These are phyloP conservation scores for Phainopepla nitens DNA, from an alignment of 2,113 vertebrate genomes.

Conservation along the genomic window DNA sequence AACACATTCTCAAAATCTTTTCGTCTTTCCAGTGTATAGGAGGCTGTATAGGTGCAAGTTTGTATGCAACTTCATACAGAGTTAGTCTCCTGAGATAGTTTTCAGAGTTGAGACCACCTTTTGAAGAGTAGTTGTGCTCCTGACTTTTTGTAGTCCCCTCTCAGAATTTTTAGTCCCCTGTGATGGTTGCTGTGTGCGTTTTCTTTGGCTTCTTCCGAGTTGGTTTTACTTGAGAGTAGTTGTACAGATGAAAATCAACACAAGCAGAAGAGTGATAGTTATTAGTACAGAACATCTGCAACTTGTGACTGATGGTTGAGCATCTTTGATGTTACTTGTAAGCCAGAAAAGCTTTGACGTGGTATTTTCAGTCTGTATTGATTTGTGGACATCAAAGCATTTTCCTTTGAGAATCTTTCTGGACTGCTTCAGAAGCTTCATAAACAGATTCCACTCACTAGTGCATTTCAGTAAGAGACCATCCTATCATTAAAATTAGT, in stretches of 20 bases:
- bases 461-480: neutral
- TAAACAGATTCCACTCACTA: neutral
- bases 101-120: neutral
- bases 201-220: neutral
- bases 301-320: neutral
- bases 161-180: neutral
- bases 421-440: neutral
- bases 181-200: neutral
- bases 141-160: neutral
- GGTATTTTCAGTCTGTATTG: neutral
- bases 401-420: neutral
- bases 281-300: neutral
- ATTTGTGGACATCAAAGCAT: neutral
- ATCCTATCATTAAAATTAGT: fast-evolving
- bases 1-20: neutral
- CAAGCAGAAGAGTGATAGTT: neutral
- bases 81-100: neutral
- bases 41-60: neutral
- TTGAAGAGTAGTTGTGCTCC: neutral
- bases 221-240: neutral
- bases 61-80: neutral
- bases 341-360: neutral
- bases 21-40: neutral
- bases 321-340: neutral
- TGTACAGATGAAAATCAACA: neutral